Percentiles rank a stretch among this genome's conserved stretches.
Evolutionary conservation across 2,797 vertebrate species (phyloP).

Genomic region (Percopsis omiscomaycus): DNA sequence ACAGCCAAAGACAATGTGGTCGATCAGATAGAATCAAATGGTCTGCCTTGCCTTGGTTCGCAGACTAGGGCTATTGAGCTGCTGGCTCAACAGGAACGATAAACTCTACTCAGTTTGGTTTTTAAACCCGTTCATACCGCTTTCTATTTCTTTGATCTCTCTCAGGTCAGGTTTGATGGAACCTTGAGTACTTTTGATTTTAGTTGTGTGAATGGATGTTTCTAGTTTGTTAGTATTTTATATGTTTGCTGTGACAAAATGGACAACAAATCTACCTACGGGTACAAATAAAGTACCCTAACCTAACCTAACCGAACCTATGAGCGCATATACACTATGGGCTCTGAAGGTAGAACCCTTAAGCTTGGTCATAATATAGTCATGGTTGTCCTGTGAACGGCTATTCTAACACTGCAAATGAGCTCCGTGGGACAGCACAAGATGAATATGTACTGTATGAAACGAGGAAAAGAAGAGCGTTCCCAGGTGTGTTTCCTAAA

Average conservation of each 20-base stretch:
- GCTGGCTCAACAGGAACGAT: conserved; percentile 31
- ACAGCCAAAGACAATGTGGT: too few relatives aligned
- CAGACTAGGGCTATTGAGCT: conserved; percentile 42
- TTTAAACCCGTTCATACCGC: too few relatives aligned
- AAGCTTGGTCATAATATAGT: conserved; percentile 32
- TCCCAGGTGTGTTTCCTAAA: not conserved
- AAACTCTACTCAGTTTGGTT: too few relatives aligned
- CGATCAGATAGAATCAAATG: conserved; percentile 1
- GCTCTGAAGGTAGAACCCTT: conserved; percentile 46
- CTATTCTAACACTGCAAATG: conserved; percentile 38
- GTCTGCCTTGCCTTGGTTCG: conserved; percentile 21
- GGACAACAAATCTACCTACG: too few relatives aligned
- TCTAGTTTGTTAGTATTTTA: too few relatives aligned
- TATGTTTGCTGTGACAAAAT: too few relatives aligned
- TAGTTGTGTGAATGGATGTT: too few relatives aligned
- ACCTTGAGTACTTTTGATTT: too few relatives aligned
- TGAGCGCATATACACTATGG: conserved; percentile 22
- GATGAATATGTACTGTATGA: conserved; percentile 65
- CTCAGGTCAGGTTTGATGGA: too few relatives aligned
- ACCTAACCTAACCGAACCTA: not conserved
- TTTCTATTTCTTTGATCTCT: too few relatives aligned
- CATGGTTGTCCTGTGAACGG: conserved; percentile 27
- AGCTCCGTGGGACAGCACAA: conserved; percentile 37
- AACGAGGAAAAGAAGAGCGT: conserved; percentile 16
- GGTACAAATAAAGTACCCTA: too few relatives aligned